These are phyloP conservation scores for Sarcophaga peregrina DNA, from an alignment of 1,140 invertebrate genomes.

Conservation along the genomic window DNA sequence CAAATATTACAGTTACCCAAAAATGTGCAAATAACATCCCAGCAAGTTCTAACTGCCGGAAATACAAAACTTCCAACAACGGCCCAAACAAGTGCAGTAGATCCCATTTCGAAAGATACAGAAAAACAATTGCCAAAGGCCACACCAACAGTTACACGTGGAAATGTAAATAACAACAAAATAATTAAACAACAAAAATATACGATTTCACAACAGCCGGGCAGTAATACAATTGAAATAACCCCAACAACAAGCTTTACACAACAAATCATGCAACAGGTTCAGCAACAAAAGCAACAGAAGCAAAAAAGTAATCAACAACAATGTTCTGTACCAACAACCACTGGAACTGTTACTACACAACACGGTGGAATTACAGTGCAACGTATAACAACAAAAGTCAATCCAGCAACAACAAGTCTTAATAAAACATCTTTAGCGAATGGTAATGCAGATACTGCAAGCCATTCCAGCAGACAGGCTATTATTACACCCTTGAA, in stretches of 20 bases:
- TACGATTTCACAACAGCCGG: conserved; percentile 43
- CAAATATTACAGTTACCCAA: conserved; percentile 5
- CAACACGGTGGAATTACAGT: conserved; percentile 50
- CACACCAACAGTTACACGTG: conserved; percentile 2
- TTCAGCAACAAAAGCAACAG: conserved; percentile 45
- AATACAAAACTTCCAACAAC: neutral
- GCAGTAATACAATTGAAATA: conserved; percentile 46
- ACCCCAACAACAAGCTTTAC: conserved; percentile 46
- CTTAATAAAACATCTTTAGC: neutral
- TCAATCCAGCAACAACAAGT: neutral
- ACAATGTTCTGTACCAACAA: conserved; percentile 43
- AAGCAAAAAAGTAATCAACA: conserved; percentile 42
- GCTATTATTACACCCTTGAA: neutral
- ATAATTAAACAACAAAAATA: conserved; percentile 44
- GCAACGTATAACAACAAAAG: conserved; percentile 56
- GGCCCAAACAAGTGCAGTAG: conserved; percentile 33
- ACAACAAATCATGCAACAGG: conserved; percentile 51
- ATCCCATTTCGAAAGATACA: conserved; percentile 49
- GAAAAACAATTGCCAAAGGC: conserved; percentile 41
- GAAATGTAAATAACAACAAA: neutral
- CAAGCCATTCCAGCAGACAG: neutral
- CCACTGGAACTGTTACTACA: conserved; percentile 38
- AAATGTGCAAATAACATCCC: conserved; percentile 45
- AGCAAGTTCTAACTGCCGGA: conserved; percentile 43
- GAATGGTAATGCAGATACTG: neutral